A percentile compares a stretch with the other conserved stretches of the same genome.
Evolutionary conservation across 64 coral and sea anemone species (phyloP).

Genomic region (Montipora sp.): DNA sequence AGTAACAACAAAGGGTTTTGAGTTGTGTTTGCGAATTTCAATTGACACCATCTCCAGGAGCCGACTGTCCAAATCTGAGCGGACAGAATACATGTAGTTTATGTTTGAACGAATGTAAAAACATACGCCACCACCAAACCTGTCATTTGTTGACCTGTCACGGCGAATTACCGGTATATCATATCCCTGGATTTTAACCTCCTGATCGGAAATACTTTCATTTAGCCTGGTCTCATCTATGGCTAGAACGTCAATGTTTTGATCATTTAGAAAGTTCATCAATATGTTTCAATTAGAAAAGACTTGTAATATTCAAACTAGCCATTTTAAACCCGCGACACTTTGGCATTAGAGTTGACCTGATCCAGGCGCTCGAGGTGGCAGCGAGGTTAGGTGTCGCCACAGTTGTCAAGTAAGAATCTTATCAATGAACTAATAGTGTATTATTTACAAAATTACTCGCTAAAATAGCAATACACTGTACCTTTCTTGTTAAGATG

Average conservation of each 20-base stretch:
- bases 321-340: too few species aligned
- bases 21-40: too few species aligned
- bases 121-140: too few species aligned
- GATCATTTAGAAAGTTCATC: conserved; percentile 5
- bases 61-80: too few species aligned
- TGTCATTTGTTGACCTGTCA: neutral
- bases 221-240: conserved; percentile 14
- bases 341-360: neutral
- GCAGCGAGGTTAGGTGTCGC: neutral
- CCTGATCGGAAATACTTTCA: neutral
- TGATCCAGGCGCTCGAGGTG: conserved; percentile 2
- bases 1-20: too few species aligned
- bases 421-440: too few species aligned
- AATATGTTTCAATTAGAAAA: conserved; percentile 29
- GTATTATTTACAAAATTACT: conserved; percentile 39
- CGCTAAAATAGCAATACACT: conserved; percentile 47
- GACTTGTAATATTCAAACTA: neutral
- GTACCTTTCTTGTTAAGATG: conserved; percentile 56
- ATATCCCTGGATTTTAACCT: neutral
- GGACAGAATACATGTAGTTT: too few species aligned
- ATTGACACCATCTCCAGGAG: too few species aligned
- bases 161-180: neutral
- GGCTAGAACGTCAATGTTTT: conserved; percentile 2
- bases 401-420: conserved; percentile 16
- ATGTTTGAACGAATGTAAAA: too few species aligned